Evolutionary conservation across 1,140 invertebrate genomes (phyloP).

Genomic region (Camponotus floridanus): DNA sequence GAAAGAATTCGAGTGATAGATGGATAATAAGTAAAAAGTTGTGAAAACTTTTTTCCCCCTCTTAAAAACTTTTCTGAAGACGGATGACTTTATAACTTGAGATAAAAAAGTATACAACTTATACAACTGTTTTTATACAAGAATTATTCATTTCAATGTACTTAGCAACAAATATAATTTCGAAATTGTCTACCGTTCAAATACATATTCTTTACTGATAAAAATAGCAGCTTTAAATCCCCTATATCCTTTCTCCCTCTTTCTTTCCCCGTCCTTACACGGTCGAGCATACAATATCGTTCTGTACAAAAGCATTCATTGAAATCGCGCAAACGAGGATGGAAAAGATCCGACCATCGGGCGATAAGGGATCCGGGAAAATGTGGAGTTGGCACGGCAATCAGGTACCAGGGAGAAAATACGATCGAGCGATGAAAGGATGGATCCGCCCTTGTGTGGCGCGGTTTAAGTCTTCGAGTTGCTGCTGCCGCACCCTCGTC

Average conservation of each 20-base stretch:
- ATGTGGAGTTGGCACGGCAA: neutral
- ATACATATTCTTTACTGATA: neutral
- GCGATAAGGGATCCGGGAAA: neutral
- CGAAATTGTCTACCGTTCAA: neutral
- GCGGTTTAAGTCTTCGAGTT: conserved; percentile 67
- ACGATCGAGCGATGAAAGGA: conserved; percentile 64
- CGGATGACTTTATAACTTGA: neutral
- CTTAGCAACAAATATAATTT: neutral
- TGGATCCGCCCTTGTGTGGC: conserved; percentile 64
- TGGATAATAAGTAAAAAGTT: neutral
- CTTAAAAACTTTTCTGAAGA: neutral
- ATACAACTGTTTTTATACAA: neutral
- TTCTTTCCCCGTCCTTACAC: too few relatives aligned
- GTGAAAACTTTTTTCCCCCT: neutral
- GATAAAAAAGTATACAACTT: neutral
- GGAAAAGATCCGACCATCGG: neutral
- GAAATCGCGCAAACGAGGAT: conserved; percentile 20
- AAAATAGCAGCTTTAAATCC: neutral
- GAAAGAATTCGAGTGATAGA: neutral
- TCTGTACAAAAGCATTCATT: neutral
- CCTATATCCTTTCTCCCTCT: too few relatives aligned
- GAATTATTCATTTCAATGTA: neutral
- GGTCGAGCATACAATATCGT: neutral
- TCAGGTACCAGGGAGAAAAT: conserved; percentile 56
- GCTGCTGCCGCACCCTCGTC: conserved; percentile 80